phyloP scores from a whole-genome alignment of 23 tunicate genomes.

The Ciona savignyi region DNA sequence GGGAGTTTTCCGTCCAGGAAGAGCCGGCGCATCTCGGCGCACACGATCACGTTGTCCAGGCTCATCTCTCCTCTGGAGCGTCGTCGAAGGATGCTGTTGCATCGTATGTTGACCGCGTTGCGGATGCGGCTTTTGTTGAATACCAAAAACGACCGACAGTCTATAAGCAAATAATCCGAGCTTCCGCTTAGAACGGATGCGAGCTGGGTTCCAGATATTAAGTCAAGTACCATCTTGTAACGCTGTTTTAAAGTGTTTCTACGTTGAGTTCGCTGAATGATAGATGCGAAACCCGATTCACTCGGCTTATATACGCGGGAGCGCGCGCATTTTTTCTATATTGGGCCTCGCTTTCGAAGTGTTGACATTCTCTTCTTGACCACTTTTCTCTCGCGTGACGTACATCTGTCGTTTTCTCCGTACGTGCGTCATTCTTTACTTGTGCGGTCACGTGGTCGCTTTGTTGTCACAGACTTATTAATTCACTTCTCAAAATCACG shows the following conservation, averaged over 20 bases:
- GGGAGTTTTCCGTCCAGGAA: slow-evolving; percentile 16
- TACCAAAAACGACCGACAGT: slow-evolving; percentile 42
- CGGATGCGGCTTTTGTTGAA: slow-evolving; percentile 40
- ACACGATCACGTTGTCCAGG: slow-evolving; percentile 31
- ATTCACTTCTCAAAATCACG: background rate
- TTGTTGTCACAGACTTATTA: background rate
- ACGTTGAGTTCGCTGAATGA: background rate
- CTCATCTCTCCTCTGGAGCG: slow-evolving; percentile 23
- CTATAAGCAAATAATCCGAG: slow-evolving; percentile 11
- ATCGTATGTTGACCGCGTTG: slow-evolving; percentile 31
- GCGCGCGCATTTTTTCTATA: background rate
- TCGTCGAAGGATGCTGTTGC: slow-evolving; percentile 50
- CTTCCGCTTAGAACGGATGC: background rate
- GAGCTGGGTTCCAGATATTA: background rate
- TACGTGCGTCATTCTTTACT: background rate
- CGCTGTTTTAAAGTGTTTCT: background rate
- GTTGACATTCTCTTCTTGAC: background rate
- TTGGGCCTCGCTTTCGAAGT: background rate
- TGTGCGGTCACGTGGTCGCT: background rate
- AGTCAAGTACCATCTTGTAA: background rate
- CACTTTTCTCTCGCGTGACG: background rate
- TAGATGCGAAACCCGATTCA: background rate
- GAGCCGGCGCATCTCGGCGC: slow-evolving; percentile 16
- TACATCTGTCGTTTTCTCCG: background rate
- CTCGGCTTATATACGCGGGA: background rate